Evolutionary conservation across 1,140 invertebrate genomes (phyloP).

Genomic region (Eubasilissa regina): DNA sequence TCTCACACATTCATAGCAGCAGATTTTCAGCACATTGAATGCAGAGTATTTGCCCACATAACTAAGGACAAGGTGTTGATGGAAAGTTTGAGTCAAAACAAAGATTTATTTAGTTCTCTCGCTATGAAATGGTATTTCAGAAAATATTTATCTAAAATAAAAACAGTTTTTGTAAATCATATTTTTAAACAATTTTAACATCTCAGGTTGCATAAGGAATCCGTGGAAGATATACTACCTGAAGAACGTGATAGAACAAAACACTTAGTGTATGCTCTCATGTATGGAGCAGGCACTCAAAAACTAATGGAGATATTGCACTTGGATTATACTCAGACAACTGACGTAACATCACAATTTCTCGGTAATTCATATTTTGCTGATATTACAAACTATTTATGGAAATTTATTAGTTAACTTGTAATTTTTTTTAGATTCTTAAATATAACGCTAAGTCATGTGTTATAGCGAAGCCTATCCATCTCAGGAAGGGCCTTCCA

Average conservation of each 20-base stretch:
- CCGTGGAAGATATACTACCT: conserved; percentile 55
- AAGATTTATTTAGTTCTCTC: conserved; percentile 73
- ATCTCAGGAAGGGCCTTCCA: too few species aligned
- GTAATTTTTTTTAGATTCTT: too few species aligned
- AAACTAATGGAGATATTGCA: conserved; percentile 73
- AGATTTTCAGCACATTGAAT: conserved; percentile 77
- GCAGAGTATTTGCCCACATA: conserved; percentile 73
- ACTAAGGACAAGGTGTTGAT: conserved; percentile 69
- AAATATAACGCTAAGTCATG: too few species aligned
- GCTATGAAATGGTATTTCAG: conserved; percentile 70
- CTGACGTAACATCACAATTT: conserved; percentile 67
- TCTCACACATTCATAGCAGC: conserved; percentile 67
- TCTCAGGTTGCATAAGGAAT: conserved; percentile 65
- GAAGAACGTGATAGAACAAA: conserved; percentile 75
- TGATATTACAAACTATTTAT: too few species aligned
- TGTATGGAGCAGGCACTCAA: conserved; percentile 75
- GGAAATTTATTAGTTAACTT: too few species aligned
- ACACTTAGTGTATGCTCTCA: conserved; percentile 74
- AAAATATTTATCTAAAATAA: background rate
- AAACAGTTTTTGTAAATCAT: background rate
- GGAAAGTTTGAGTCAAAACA: conserved; percentile 63
- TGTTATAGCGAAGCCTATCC: too few species aligned
- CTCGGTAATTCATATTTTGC: conserved; percentile 52
- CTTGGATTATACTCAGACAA: conserved; percentile 66
- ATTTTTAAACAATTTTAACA: conserved; percentile 8